Evolutionary conservation across 2,888 invertebrate genomes (phyloP), one percentile per base, ranked within the genome.

Genomic region (Herminia tarsipennalis): DNA sequence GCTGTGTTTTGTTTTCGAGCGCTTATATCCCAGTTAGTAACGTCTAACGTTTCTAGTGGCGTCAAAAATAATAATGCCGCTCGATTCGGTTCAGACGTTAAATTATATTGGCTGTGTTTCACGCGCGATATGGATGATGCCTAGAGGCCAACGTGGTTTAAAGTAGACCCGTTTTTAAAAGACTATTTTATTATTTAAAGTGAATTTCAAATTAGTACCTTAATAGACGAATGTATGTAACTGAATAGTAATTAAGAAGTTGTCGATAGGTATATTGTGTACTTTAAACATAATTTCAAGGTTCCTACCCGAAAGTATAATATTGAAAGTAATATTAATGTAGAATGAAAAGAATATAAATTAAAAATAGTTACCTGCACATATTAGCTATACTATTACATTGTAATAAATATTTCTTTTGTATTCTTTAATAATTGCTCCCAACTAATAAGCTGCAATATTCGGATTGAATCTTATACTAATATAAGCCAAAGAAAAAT

Each of bases 251-350:
- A 44, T 43, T 66, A 66, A 67, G 65, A 49, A 49, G 58, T 75
- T 66, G 67, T 73, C 66, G 53, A 76, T 78, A 81, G 74, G 40
- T 66, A 58, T 55, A 56, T 56, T 55, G 56, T 39, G 48, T 66
- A 67, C 40, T 62, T 50, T 63, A 63, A 52, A 63, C 46, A 75
- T 87, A 81, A 84, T 81, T 80, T 78, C 79, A 88, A 79, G 86
- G 90, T 90, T 90, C 90, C 90, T 90, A 90, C 82, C 83, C 85
- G 73, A 86, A 81, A 81, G 72, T 71, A 76, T 80, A 77, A 78
- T 74, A 53, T 53, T 39, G 43, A 68, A 62, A 54, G 42, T 80
- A 80, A 72, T 76, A 73, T 74, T 81, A 81, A 77, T 76, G 71
- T 83, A 83, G 78, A 75, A 63, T 68, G 65, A 66, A 60, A 69